Percentiles rank a stretch among this genome's conserved stretches.
These are phyloP conservation scores for Antheraea assamensis DNA, from an alignment of 2,888 invertebrate species.

Conservation along the genomic window DNA sequence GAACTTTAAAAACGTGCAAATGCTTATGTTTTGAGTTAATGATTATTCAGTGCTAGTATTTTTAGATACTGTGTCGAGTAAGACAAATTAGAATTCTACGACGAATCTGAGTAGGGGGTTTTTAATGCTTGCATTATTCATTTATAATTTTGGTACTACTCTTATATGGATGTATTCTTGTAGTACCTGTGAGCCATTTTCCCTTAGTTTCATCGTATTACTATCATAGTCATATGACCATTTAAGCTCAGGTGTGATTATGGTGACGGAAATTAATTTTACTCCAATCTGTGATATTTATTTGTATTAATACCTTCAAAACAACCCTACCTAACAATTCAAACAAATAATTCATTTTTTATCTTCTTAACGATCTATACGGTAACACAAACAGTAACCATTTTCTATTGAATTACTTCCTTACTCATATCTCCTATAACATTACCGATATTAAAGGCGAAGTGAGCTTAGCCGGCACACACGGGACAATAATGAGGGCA, in stretches of 20 bases:
- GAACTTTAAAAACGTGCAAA: neutral
- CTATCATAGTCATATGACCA: no score
- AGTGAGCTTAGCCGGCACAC: constrained; percentile 42
- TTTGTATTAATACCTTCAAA: neutral
- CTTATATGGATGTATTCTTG: no score
- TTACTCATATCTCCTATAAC: constrained; percentile 24
- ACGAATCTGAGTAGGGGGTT: no score
- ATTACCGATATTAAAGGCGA: constrained; percentile 24
- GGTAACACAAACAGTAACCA: constrained; percentile 14
- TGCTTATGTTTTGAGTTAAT: neutral
- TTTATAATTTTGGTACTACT: no score
- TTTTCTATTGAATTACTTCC: constrained; percentile 26
- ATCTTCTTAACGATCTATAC: constrained; percentile 8
- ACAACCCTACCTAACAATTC: neutral
- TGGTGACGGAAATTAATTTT: no score
- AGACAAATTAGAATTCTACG: no score
- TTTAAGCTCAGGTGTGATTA: no score
- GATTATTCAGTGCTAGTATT: no score
- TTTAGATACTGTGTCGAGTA: no score
- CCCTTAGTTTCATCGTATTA: no score
- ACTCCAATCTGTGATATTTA: neutral
- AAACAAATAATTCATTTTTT: neutral
- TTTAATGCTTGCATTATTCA: no score
- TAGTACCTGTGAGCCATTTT: no score
- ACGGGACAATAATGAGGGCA: constrained; percentile 71